Evolutionary conservation across 2,888 invertebrate genomes (phyloP), one percentile per base, ranked within the genome.

Genomic region (Zaprionus obscuricornis): DNA sequence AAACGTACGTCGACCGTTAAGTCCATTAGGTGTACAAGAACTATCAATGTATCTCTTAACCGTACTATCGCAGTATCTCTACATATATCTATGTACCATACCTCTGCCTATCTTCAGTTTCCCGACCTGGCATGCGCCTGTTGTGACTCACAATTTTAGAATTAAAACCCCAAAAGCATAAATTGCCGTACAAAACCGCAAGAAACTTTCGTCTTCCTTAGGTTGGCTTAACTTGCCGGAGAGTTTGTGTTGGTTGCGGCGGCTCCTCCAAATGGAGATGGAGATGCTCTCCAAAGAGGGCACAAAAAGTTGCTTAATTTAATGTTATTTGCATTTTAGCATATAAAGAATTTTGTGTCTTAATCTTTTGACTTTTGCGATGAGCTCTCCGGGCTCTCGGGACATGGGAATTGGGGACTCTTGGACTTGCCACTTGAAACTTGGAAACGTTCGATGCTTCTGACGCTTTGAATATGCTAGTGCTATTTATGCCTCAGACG

Each of bases 321-420:
- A 89, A 88, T 89, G 90, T 89, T 89, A 89, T 89, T 89, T 89
- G 88, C 89, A 72, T 88, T 88, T 89, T 84, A 88, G 88, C 88
- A 88, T 88, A 89, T 89, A 89, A 89, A 89, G 88, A 89, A 89
- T 88, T 87, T 89, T 86, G 90, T 87, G 89, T 89, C 89, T 89
- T 89, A 89, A 89, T 89, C 89, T 88, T 87, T 84, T 79, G 86
- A 87, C 79, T 83, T n/a, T 72, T 76, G 70, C 67, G 69, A 62
- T 51, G 60, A 64, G 59, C 66, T 50, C 65, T n/a, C n/a, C n/a
- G n/a, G n/a, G n/a, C n/a, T n/a, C n/a, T n/a, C n/a, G n/a, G n/a
- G n/a, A n/a, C n/a, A n/a, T n/a, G n/a, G 49, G 42, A 51, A 63
- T 52, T 27, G 24, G 31, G 13, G 4, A 4, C 13, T 7, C 13